Evolutionary conservation across 2,113 vertebrate genomes (phyloP), one percentile per base, ranked within the genome.

Genomic region (Vicugna pacos): DNA sequence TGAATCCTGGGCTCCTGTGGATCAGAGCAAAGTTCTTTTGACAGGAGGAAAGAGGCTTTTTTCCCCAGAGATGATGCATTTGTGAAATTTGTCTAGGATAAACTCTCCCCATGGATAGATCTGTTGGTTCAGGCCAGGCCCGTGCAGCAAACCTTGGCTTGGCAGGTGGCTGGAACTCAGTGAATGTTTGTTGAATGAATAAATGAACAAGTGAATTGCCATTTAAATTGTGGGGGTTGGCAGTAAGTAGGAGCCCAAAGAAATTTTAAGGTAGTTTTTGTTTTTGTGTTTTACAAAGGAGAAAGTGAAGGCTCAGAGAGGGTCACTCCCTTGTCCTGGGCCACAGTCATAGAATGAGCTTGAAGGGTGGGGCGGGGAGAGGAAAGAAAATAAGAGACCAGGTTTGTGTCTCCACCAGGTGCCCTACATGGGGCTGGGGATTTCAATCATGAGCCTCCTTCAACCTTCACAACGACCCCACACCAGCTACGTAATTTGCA

Each of bases 351-450:
- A 62, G 48, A 38, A 22, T 3, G 62, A 82, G 12, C 81, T 82
- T 60, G 65, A 70, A 38, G 35, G 32, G 13, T 14, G 14, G 22
- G 4, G 16, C 0, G 0, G 81, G 8, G 7, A 8, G 12, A 83
- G 30, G 28, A 64, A 56, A 15, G 22, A 12, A 79, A 30, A 30
- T 2, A 24, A 79, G 56, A 77, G 19, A 0, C 30, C 46, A 38
- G 14, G 35, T 54, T 60, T 28, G 48, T 6, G 12, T 52, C 52
- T 4, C 58, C 19, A 24, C 1, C 1, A 0, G 10, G 16, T 7
- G 16, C 17, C 35, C 26, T 14, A 11, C 32, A 1, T 1, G 0
- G 32, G 24, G 3, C 10, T 1, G 11, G 56, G 7, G 24, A 14
- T 60, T 56, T n/a, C 42, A 24, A 8, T 26, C 52, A n/a, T 0